These are phyloP conservation scores for Sycobia sp. DNA, from an alignment of 1,140 invertebrate species.

Conservation along the genomic window DNA sequence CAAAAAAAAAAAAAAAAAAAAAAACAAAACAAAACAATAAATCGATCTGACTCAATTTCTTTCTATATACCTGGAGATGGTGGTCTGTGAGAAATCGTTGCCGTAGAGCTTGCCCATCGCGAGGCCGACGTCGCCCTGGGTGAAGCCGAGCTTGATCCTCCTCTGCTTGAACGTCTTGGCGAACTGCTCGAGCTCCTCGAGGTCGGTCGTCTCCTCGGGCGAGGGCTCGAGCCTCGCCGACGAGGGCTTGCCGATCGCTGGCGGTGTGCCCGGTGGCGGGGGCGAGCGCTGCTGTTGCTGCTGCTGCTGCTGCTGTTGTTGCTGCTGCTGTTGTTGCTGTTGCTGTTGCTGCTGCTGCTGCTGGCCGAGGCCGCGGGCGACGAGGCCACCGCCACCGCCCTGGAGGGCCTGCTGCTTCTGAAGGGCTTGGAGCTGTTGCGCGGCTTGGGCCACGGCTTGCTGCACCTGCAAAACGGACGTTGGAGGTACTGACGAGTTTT, in stretches of 20 bases:
- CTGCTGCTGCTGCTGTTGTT: slow-evolving; percentile 49
- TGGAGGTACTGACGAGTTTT: neutral
- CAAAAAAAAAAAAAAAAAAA: too few relatives aligned
- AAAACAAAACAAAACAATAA: too few relatives aligned
- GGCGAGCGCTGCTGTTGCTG: slow-evolving; percentile 53
- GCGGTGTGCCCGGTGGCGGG: slow-evolving; percentile 57
- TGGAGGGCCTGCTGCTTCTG: slow-evolving; percentile 71
- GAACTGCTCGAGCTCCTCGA: slow-evolving; percentile 95
- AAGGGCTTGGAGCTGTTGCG: slow-evolving; percentile 80
- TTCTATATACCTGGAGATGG: slow-evolving; percentile 87
- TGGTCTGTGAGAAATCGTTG: slow-evolving; percentile 99
- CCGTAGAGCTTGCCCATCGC: slow-evolving; percentile 99
- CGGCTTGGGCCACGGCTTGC: slow-evolving; percentile 81
- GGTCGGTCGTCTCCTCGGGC: slow-evolving; percentile 89
- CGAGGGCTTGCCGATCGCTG: slow-evolving; percentile 60
- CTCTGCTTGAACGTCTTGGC: slow-evolving; percentile 96
- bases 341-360: slow-evolving; percentile 74
- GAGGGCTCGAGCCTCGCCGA: slow-evolving; percentile 74
- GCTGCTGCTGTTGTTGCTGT: slow-evolving; percentile 44
- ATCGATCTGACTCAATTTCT: too few relatives aligned
- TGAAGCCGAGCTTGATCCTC: slow-evolving; percentile 95
- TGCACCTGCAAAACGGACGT: slow-evolving; percentile 70
- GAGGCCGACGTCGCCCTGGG: slow-evolving; percentile 96
- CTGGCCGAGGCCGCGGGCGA: slow-evolving; percentile 46
- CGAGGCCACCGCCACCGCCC: slow-evolving; percentile 47